Evolutionary conservation across 2,797 vertebrate genomes (phyloP).

Genomic region (Hoplostethus mediterraneus): DNA sequence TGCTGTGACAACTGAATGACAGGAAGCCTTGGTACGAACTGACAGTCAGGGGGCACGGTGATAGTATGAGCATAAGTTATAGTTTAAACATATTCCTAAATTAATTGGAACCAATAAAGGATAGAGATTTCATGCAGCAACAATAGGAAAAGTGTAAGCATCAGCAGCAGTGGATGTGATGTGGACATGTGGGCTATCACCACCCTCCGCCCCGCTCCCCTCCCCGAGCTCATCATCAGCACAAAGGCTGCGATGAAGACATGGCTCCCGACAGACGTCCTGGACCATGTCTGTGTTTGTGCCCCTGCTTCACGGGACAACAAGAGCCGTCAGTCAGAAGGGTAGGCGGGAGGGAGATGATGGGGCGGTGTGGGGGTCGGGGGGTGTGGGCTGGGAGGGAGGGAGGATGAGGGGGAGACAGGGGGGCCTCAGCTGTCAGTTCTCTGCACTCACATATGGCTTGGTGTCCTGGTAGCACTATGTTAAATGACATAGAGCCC

Average conservation of each 20-base stretch:
- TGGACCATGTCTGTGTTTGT: slow-evolving; percentile 66
- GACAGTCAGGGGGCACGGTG: no score
- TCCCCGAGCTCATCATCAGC: slow-evolving; percentile 62
- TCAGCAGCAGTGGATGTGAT: slow-evolving; percentile 12
- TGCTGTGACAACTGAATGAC: neutral
- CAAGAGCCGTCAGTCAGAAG: slow-evolving; percentile 68
- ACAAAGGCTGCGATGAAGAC: slow-evolving; percentile 72
- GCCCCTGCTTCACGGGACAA: slow-evolving; percentile 61
- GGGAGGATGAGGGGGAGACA: slow-evolving; percentile 46
- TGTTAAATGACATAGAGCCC: slow-evolving; percentile 77
- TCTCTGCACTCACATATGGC: slow-evolving; percentile 75
- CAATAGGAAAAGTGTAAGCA: neutral
- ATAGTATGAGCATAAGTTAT: neutral
- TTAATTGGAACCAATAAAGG: slow-evolving; percentile 10
- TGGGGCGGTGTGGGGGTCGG: slow-evolving; percentile 38
- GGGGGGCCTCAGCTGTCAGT: slow-evolving; percentile 78
- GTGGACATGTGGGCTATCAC: slow-evolving; percentile 31
- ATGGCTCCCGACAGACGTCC: slow-evolving; percentile 64
- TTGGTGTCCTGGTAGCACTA: slow-evolving; percentile 71
- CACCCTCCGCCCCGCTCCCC: slow-evolving; percentile 20
- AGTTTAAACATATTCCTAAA: neutral
- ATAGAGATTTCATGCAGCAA: slow-evolving; percentile 16
- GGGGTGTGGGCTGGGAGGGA: slow-evolving; percentile 53
- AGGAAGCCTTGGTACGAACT: neutral
- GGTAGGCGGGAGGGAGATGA: slow-evolving; percentile 39